These are phyloP conservation scores for Zosterops japonicus DNA, from an alignment of 2,113 vertebrate species.

Conservation along the genomic window DNA sequence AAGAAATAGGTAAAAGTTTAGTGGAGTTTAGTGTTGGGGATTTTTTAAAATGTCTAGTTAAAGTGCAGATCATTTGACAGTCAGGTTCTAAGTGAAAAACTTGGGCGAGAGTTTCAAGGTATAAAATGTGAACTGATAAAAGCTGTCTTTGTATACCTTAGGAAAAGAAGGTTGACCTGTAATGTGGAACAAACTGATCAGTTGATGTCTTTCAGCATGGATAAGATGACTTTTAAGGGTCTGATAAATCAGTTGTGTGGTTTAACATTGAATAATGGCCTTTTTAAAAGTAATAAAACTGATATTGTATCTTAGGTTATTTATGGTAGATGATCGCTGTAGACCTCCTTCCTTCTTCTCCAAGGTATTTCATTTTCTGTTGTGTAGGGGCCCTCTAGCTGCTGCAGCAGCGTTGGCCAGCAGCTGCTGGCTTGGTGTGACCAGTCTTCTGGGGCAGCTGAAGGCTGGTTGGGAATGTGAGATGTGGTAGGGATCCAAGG, in stretches of 20 bases:
- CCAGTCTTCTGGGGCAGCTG: neutral
- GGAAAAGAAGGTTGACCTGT: neutral
- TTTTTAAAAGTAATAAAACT: neutral
- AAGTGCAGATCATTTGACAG: accelerated
- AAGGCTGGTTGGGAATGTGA: accelerated
- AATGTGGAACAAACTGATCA: neutral
- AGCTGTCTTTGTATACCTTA: neutral
- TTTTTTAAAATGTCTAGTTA: neutral
- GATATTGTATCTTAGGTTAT: neutral
- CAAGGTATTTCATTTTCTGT: neutral
- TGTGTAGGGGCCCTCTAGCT: accelerated
- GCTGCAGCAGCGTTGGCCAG: neutral
- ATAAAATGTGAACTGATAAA: neutral
- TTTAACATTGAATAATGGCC: neutral
- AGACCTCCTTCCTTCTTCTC: neutral
- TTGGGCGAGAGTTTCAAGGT: neutral
- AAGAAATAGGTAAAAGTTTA: neutral
- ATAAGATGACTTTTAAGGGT: neutral
- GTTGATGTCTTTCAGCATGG: neutral
- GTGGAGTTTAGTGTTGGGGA: neutral
- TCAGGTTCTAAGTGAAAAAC: neutral
- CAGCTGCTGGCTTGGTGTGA: neutral
- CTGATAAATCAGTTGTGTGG: neutral
- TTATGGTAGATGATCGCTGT: neutral
- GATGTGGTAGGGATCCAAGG: neutral